Percentiles rank a stretch among this genome's conserved stretches.
Evolutionary conservation across 1,140 invertebrate species (phyloP).

Genomic region (Drosophila nigrodunni): DNA sequence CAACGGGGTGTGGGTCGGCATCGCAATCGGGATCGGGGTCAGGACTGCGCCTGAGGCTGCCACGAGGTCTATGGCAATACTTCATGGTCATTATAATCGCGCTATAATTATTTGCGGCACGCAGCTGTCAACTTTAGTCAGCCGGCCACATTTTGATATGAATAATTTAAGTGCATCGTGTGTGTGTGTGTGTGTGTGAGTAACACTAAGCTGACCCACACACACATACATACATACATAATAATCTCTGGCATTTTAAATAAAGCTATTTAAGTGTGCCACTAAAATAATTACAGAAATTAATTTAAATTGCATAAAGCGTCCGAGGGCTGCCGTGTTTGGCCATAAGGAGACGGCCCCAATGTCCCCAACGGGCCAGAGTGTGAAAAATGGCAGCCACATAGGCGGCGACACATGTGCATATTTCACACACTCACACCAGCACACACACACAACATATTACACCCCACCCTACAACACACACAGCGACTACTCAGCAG

Average conservation of each 20-base stretch:
- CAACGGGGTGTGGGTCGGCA: slow-evolving; percentile 22
- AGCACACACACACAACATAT: slow-evolving; percentile 9
- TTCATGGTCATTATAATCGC: slow-evolving; percentile 65
- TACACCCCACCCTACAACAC: slow-evolving; percentile 1
- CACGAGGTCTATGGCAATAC: slow-evolving; percentile 16
- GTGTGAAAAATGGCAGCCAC: slow-evolving; percentile 52
- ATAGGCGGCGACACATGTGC: slow-evolving; percentile 52
- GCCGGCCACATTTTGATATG: slow-evolving; percentile 50
- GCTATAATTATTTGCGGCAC: slow-evolving; percentile 71
- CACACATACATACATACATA: background rate
- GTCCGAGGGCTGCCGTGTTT: slow-evolving; percentile 24
- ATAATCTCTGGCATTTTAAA: slow-evolving; percentile 43
- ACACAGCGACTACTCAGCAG: slow-evolving; percentile 3
- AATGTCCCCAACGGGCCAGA: slow-evolving; percentile 14
- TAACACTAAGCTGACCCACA: slow-evolving; percentile 31
- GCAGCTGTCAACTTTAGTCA: slow-evolving; percentile 71
- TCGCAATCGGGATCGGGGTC: background rate
- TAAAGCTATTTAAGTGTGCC: slow-evolving; percentile 61
- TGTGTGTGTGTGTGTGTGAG: slow-evolving; percentile 42
- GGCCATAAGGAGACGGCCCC: slow-evolving; percentile 18
- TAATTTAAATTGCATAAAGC: slow-evolving; percentile 80
- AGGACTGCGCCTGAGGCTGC: background rate
- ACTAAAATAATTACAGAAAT: slow-evolving; percentile 79
- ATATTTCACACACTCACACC: slow-evolving; percentile 62
- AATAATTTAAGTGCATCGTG: slow-evolving; percentile 69